Evolutionary conservation across 92 coral and sea anemone species (phyloP), one percentile per base, ranked within the genome.

Genomic region (Chrysogorgia sp.): DNA sequence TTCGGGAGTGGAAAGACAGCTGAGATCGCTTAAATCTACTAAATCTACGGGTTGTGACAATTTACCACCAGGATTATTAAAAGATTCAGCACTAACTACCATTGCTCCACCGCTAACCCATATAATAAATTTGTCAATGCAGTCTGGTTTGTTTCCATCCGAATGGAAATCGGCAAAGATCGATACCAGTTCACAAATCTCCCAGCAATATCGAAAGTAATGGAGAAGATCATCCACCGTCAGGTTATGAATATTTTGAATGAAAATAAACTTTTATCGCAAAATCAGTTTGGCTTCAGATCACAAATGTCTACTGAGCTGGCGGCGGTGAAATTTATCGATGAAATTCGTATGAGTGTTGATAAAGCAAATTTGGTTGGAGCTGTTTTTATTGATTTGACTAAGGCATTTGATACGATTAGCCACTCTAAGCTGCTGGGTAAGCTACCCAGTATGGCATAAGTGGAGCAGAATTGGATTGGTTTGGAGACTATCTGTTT

Each of bases 151-250:
- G 49, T 7, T 64, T 19, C 71, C 71, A 32, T 64, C 71, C 25
- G 30, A 64, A 63, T 63, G 70, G 70, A 63, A 63, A 63, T 63
- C 70, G 40, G 43, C 70, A 63, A 77, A 77, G 67, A 63, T 63
- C 31, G 31, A n/a, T n/a, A n/a, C n/a, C n/a, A n/a, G n/a, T n/a
- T n/a, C n/a, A n/a, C n/a, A n/a, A n/a, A n/a, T n/a, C n/a, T 77
- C 10, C 82, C 58, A 20, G 41, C 74, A 37, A 33, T 77, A 40
- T 62, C 82, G 10, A 77, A 77, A 77, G 67, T 41, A 34, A 60
- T 63, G 43, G 67, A 63, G 21, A 30, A 28, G 2, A 63, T 63
- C 3, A 17, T 29, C 31, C 70, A 63, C 43, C 41, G 45, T 63
- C 70, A 63, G 43, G 40, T 63, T 31, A 63, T 63, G 70, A 32